phyloP scores from a whole-genome alignment of 1,140 invertebrate genomes.

The Zaprionus inermis region DNA sequence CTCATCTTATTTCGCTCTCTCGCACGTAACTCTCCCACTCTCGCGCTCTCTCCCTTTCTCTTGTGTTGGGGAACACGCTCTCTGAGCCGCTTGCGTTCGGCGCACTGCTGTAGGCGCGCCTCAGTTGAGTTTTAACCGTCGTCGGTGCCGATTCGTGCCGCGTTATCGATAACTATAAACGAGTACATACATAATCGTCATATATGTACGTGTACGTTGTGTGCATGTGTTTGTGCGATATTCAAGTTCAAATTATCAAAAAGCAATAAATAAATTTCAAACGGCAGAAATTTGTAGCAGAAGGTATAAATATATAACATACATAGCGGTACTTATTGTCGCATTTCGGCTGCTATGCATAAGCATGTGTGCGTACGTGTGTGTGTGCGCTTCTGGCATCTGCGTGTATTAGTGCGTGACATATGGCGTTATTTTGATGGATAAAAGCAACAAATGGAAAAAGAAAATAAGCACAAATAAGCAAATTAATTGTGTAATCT shows the following conservation, averaged over 20 bases:
- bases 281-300: constrained; percentile 54
- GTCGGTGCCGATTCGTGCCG: constrained; percentile 76
- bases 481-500: constrained; percentile 68
- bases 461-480: constrained; percentile 47
- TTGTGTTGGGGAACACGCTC: constrained; percentile 22
- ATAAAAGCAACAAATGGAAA: constrained; percentile 34
- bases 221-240: constrained; percentile 30
- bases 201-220: constrained; percentile 40
- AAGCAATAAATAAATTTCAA: constrained; percentile 56
- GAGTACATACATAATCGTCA: constrained; percentile 49
- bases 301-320: constrained; percentile 46
- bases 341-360: constrained; percentile 22
- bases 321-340: constrained; percentile 37
- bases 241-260: constrained; percentile 76
- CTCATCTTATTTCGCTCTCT: constrained; percentile 31
- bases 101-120: constrained; percentile 43
- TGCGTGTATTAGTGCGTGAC: constrained; percentile 69
- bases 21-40: background rate
- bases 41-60: constrained; percentile 25
- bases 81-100: constrained; percentile 54
- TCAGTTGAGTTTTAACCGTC: constrained; percentile 73
- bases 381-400: constrained; percentile 10
- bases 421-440: constrained; percentile 71
- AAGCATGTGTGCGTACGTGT: constrained; percentile 21
- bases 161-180: constrained; percentile 61